Evolutionary conservation across 2,113 vertebrate genomes (phyloP).

Genomic region (Reinhardtius hippoglossoides): DNA sequence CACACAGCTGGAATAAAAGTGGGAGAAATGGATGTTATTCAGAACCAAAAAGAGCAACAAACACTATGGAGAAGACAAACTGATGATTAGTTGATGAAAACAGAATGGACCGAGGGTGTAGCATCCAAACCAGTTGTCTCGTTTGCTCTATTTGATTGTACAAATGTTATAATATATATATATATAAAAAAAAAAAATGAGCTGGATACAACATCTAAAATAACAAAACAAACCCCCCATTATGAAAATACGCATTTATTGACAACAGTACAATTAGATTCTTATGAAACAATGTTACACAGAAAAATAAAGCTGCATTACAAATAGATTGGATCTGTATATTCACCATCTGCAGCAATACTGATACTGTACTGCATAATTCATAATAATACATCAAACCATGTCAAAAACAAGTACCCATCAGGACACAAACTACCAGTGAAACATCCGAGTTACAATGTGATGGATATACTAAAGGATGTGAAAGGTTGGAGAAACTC

Average conservation of each 20-base stretch:
- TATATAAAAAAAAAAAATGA: too few relatives aligned
- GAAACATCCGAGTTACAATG: not conserved
- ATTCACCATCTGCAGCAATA: slow-evolving; percentile 12
- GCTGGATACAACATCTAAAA: not conserved
- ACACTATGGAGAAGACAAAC: too few relatives aligned
- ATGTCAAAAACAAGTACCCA: not conserved
- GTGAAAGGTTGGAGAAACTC: slow-evolving; percentile 1
- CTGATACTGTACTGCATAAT: slow-evolving; percentile 26
- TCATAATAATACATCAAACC: slow-evolving; percentile 13
- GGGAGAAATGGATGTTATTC: too few relatives aligned
- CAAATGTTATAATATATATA: too few relatives aligned
- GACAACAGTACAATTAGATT: slow-evolving; percentile 6
- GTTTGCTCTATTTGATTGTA: too few relatives aligned
- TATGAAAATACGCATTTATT: slow-evolving; percentile 64
- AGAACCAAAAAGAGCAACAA: too few relatives aligned
- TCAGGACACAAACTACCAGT: not conserved
- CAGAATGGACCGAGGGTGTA: too few relatives aligned
- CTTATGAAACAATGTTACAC: slow-evolving; percentile 3
- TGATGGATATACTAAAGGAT: not conserved
- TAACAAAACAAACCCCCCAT: not conserved
- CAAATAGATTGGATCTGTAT: not conserved
- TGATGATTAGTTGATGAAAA: too few relatives aligned
- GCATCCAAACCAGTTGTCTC: too few relatives aligned
- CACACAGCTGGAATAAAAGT: too few relatives aligned
- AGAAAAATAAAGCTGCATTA: slow-evolving; percentile 40